Conservation (phyloP, 2,113 vertebrate species). For the Ancistrus triradiatus region DNA sequence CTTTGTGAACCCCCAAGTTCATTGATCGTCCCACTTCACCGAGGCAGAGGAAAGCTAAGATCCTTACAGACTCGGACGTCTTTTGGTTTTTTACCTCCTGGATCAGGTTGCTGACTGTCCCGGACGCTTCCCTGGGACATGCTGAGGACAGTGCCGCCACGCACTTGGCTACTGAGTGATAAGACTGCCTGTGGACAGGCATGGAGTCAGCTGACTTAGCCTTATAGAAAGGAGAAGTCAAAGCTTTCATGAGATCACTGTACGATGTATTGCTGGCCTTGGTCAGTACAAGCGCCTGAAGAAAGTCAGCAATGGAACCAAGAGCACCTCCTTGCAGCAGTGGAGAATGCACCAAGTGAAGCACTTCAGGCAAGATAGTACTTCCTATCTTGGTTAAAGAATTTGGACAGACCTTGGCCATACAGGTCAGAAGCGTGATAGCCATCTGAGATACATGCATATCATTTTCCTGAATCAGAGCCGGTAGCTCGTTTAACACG, state of each 20-base stretch:
- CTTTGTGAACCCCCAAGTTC: constrained; percentile 76
- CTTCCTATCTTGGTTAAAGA: constrained; percentile 75
- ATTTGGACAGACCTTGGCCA: constrained; percentile 74
- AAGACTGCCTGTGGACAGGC: constrained; percentile 76
- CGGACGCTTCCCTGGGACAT: constrained; percentile 78
- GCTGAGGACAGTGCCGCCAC: constrained; percentile 76
- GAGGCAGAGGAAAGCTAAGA: constrained; percentile 82
- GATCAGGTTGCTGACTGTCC: constrained; percentile 71
- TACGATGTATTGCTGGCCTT: constrained; percentile 67
- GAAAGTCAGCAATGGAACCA: constrained; percentile 72
- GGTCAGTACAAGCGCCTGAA: constrained; percentile 75
- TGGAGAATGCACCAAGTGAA: constrained; percentile 80
- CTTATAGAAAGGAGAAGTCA: constrained; percentile 71
- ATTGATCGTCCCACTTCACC: constrained; percentile 82
- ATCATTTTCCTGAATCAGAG: constrained; percentile 81
- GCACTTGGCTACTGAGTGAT: constrained; percentile 79
- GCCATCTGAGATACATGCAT: constrained; percentile 92
- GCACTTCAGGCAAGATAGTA: constrained; percentile 70
- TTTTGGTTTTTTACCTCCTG: constrained; percentile 75
- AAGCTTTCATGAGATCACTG: constrained; percentile 72
- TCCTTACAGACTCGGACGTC: constrained; percentile 70
- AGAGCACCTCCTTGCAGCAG: constrained; percentile 82
- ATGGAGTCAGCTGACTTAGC: constrained; percentile 9
- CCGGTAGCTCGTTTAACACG: constrained; percentile 76
- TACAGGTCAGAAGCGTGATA: constrained; percentile 74